phyloP scores from a whole-genome alignment of 2,888 invertebrate genomes.

The Eristalinus sepulchralis region DNA sequence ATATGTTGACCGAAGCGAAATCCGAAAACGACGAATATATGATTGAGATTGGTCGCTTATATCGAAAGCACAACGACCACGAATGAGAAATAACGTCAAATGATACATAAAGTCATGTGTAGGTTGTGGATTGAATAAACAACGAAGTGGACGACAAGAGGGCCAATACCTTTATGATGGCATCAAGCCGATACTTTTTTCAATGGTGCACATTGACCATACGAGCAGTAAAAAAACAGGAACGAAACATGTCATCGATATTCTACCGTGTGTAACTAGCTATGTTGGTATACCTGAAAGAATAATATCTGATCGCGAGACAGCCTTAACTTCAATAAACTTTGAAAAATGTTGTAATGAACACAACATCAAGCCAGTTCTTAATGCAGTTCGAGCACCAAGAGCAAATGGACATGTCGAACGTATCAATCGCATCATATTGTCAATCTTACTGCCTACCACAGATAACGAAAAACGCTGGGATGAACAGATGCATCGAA shows the following conservation, averaged over 20 bases:
- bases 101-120: slow-evolving; percentile 75
- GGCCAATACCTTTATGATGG: slow-evolving; percentile 50
- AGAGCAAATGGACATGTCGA: slow-evolving; percentile 71
- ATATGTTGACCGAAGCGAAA: neutral
- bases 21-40: neutral
- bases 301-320: slow-evolving; percentile 73
- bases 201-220: slow-evolving; percentile 5
- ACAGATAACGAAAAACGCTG: neutral
- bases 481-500: neutral
- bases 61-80: slow-evolving; percentile 55
- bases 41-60: neutral
- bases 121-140: slow-evolving; percentile 76
- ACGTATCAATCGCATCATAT: slow-evolving; percentile 33
- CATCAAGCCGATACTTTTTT: slow-evolving; percentile 25
- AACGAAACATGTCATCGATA: slow-evolving; percentile 35
- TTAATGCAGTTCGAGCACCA: slow-evolving; percentile 72
- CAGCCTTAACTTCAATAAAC: slow-evolving; percentile 70
- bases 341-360: slow-evolving; percentile 68
- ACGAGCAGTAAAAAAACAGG: slow-evolving; percentile 41
- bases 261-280: slow-evolving; percentile 25
- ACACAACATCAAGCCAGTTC: slow-evolving; percentile 71
- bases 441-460: slow-evolving; percentile 8
- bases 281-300: slow-evolving; percentile 73
- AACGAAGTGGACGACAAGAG: slow-evolving; percentile 42
- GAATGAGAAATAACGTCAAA: slow-evolving; percentile 76